Base-by-base conservation (phyloP, 1,140 invertebrate genomes). In the Stegodyphus mimosarum region DNA sequence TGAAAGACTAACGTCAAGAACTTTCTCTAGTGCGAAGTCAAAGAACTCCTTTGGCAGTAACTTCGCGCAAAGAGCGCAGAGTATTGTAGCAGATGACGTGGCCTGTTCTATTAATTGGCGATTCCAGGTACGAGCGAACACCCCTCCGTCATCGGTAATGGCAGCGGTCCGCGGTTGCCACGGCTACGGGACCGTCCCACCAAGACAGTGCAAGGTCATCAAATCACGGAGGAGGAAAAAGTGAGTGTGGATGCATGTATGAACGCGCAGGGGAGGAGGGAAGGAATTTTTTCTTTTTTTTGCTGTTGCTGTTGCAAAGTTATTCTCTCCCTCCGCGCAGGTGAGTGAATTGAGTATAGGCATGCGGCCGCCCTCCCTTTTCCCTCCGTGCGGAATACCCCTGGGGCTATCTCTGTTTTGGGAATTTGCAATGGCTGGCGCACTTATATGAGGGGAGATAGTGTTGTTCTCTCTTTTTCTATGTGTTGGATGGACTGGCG, bases 101-200 rank as follows among this genome's bases (percentile, higher is more conserved):
- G 80, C 80, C 49, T 15, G 9, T 7, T 15, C 18, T n/a, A 33
- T 11, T 66, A 51, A 50, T n/a, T 33, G 49, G n/a, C 49, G 64
- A 72, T 81, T 81, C 69, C 69, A 81, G 78, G 78, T 81, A 72
- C 13, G 55, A 83, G 13, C 80, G 6, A 53, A 33, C 80, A 83
- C 78, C 80, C 80, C 80, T 74, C 60, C 72, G 60, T 70, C 17
- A 18, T 11, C 13, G n/a, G 60, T 9, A 83, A 55, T 83, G 80
- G 80, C 17, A 74, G 55, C 53, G 55, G 63, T 60, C 80, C 71
- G 55, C 81, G 33, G 81, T 84, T 84, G 81, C 81, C 81, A 84
- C 73, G 81, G 81, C 72, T 67, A 84, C 81, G 81, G 60, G 81
- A 75, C 64, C 81, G 81, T 84, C 81, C 81, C 81, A 84, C 81